These are phyloP conservation scores for Crax fasciolata DNA, from an alignment of 2,797 vertebrate species.

Conservation along the genomic window DNA sequence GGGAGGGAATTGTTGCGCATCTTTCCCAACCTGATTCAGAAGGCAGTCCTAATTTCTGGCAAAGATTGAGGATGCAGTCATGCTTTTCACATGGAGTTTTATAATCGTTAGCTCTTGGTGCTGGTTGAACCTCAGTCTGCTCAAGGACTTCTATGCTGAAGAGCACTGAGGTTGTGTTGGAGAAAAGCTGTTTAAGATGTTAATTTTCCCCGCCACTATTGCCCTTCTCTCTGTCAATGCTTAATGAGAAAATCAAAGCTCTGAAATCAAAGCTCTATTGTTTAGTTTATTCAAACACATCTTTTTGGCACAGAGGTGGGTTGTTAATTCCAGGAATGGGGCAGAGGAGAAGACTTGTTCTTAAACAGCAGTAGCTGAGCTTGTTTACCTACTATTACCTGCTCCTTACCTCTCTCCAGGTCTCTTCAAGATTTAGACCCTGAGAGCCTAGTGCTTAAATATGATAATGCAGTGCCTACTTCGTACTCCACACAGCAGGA, in stretches of 20 bases:
- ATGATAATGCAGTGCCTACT: neutral
- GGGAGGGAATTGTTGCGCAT: neutral
- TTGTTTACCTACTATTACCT: neutral
- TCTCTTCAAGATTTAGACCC: neutral
- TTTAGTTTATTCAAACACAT: neutral
- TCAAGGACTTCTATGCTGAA: neutral
- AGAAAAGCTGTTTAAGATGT: neutral
- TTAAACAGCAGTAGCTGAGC: neutral
- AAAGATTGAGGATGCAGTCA: neutral
- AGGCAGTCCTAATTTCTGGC: neutral
- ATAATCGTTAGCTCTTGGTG: accelerated
- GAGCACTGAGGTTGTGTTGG: neutral
- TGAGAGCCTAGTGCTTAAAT: neutral
- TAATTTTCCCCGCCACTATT: neutral
- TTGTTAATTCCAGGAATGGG: neutral
- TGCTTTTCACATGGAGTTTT: neutral
- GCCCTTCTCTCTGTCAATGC: neutral
- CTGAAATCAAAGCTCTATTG: neutral
- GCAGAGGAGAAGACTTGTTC: neutral
- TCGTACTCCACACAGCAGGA: neutral
- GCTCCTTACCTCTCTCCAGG: neutral
- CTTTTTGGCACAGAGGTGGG: neutral
- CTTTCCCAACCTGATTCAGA: neutral
- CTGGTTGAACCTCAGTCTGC: neutral
- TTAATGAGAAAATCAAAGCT: neutral